phyloP scores from a whole-genome alignment of 1,140 invertebrate species.

The Mercenaria mercenaria region DNA sequence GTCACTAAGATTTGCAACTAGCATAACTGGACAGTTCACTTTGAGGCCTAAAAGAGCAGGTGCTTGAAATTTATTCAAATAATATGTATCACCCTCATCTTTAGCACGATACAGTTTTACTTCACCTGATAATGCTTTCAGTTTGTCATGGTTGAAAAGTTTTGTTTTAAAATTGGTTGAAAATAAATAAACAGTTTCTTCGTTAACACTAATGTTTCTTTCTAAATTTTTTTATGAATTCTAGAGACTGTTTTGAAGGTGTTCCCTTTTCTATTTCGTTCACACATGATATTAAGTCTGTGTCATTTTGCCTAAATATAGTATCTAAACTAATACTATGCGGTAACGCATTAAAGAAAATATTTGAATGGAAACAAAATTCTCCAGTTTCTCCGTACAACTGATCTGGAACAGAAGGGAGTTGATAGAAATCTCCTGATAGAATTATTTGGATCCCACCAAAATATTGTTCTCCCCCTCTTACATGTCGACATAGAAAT shows the following conservation, averaged over 20 bases:
- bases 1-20: neutral
- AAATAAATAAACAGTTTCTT: neutral
- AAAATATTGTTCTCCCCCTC: neutral
- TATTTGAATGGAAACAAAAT: neutral
- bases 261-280: neutral
- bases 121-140: neutral
- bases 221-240: no score
- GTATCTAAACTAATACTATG: neutral
- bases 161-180: neutral
- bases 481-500: neutral
- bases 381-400: neutral
- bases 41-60: no score
- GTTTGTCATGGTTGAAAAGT: neutral
- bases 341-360: neutral
- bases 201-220: neutral
- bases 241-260: neutral
- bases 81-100: no score
- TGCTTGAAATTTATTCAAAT: no score
- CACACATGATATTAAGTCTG: neutral
- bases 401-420: conserved; percentile 9
- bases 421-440: neutral
- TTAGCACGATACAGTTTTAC: no score
- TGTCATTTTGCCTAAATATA: neutral
- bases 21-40: no score
- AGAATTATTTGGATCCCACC: neutral